Base-by-base conservation (phyloP, 2,888 invertebrate species). In the Caenorhabditis angaria region DNA sequence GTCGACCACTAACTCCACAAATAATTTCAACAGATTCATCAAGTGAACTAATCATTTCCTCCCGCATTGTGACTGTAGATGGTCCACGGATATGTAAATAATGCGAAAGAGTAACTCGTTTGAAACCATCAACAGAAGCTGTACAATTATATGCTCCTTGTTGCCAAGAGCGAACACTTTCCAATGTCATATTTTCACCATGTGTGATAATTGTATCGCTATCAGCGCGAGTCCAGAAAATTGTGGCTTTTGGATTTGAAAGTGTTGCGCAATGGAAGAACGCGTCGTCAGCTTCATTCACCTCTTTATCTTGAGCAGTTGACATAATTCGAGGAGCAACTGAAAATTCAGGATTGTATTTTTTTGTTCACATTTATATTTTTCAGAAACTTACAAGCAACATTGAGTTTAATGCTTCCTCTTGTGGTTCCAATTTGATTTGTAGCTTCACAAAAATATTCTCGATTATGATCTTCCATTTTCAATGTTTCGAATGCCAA, bases 71-170 rank as follows among this genome's bases (percentile, higher is more conserved):
- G 20, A 83, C 74, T 1, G 70, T 56, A 18, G 83, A 82, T 22
- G 82, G 71, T 1, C 83, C 85, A 78, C 85, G 71, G 50, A 86
- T 78, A 65, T 83, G 83, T 22, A 86, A 67, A 63, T 72, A 78
- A 66, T 86, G 80, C 6, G 77, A 68, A 35, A 83, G 60, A 18
- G 67, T 69, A 25, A 75, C 77, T 51, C 76, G 70, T 24, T 70
- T 60, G 67, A 86, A 88, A 0, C 84, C 83, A 10, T 78, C 77
- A 2, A 83, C 81, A 0, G 68, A 71, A 0, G 87, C 87, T 24
- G 79, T 78, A 62, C 87, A 87, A 22, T 79, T 76, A 66, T 87
- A 87, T 25, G 78, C 80, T 24, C 86, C 86, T 60, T 79, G 83
- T 54, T 86, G 83, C 78, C 81, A 83, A 3, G 70, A 65, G 32